These are phyloP conservation scores for Cebus imitator DNA, from an alignment of 2,113 vertebrate species.

Conservation along the genomic window DNA sequence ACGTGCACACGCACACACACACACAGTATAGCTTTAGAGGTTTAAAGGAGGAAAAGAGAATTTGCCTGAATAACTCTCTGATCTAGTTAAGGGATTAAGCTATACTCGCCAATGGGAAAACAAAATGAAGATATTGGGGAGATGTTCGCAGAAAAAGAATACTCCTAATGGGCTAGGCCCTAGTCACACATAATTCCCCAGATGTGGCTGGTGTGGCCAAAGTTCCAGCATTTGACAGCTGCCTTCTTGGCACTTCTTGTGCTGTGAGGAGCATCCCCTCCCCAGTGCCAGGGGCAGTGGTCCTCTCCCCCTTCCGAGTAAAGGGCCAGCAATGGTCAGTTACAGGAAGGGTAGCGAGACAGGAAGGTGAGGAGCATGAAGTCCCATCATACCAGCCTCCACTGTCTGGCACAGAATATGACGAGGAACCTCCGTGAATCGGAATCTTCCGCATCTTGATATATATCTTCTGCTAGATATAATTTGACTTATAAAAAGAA, in stretches of 20 bases:
- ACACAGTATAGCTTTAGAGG: not conserved
- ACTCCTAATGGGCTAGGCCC: rapidly evolving
- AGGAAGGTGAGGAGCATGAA: no score
- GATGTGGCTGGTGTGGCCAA: no score
- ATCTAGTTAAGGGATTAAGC: not conserved
- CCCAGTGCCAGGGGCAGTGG: rapidly evolving
- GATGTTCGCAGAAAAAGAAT: not conserved
- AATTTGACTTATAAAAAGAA: not conserved
- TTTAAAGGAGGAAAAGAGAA: not conserved
- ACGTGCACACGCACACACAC: not conserved
- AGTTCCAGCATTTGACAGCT: not conserved
- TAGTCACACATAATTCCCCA: not conserved
- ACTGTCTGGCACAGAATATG: not conserved
- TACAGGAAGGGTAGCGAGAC: rapidly evolving
- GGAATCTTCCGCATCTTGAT: not conserved
- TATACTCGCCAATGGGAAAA: not conserved
- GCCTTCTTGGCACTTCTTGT: not conserved
- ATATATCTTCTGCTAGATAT: not conserved
- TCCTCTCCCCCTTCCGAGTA: rapidly evolving
- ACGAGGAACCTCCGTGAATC: rapidly evolving
- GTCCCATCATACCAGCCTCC: rapidly evolving
- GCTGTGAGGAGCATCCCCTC: not conserved
- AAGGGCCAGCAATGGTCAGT: not conserved
- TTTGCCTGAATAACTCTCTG: not conserved
- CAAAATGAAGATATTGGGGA: not conserved